These are phyloP conservation scores for Alligator sinensis DNA, from an alignment of 2,113 vertebrate genomes.

Conservation along the genomic window DNA sequence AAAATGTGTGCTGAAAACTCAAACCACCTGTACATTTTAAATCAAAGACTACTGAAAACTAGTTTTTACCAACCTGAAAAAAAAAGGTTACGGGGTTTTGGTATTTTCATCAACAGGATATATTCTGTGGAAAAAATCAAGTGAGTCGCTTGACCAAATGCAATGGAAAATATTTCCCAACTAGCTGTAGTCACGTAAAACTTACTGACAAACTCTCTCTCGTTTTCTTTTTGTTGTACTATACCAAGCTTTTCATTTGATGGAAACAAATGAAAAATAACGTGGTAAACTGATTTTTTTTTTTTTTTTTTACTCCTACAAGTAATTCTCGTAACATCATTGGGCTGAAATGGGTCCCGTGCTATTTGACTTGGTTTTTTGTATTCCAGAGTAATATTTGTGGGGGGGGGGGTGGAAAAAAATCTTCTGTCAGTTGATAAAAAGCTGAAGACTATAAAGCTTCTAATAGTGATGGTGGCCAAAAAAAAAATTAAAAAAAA, in stretches of 20 bases:
- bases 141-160: background rate
- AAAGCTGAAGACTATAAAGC: background rate
- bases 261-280: slow-evolving; percentile 58
- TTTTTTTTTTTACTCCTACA: slow-evolving; percentile 3
- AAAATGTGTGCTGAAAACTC: slow-evolving; percentile 7
- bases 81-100: background rate
- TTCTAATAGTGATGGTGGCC: background rate
- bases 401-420: background rate
- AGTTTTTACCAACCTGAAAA: background rate
- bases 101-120: background rate
- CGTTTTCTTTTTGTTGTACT: slow-evolving; percentile 46
- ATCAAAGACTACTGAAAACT: background rate
- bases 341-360: slow-evolving; percentile 66
- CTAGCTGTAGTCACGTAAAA: background rate
- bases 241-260: slow-evolving; percentile 67
- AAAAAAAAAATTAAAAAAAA: background rate
- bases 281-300: slow-evolving; percentile 21
- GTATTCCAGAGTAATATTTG: slow-evolving; percentile 62
- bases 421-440: slow-evolving; percentile 43
- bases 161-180: background rate
- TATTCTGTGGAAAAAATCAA: background rate
- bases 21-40: slow-evolving; percentile 2
- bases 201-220: slow-evolving; percentile 30
- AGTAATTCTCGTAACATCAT: slow-evolving; percentile 64
- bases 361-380: slow-evolving; percentile 69